A percentile compares a stretch with the other conserved stretches of the same genome.
Conservation (phyloP, 2,113 vertebrate species). For the Rhinichthys klamathensis region DNA sequence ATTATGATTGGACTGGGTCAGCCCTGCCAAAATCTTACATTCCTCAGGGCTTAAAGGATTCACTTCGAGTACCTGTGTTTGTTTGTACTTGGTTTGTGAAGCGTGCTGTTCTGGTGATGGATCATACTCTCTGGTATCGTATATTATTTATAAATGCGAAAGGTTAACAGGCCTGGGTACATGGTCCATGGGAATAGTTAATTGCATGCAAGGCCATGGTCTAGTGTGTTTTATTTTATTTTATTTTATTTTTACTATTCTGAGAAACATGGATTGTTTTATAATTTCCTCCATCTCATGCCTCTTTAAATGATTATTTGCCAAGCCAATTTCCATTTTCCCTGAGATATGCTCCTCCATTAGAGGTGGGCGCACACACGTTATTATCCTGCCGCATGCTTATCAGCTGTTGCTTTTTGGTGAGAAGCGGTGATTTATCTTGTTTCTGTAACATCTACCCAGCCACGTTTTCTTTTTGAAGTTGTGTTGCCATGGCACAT, state of each 20-base stretch:
- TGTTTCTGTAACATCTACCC: constrained; percentile 48
- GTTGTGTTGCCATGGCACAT: constrained; percentile 51
- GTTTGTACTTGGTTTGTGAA: constrained; percentile 32
- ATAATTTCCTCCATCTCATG: constrained; percentile 55
- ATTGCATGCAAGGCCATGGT: constrained; percentile 34
- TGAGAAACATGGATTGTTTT: constrained; percentile 50
- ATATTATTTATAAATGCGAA: constrained; percentile 60
- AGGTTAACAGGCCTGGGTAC: constrained; percentile 24
- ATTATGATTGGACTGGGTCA: constrained; percentile 48
- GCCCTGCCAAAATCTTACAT: not conserved
- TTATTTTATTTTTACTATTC: constrained; percentile 35
- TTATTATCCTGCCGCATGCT: constrained; percentile 59
- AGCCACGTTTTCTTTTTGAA: constrained; percentile 51
- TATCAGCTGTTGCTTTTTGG: constrained; percentile 52
- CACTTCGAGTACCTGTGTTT: constrained; percentile 16
- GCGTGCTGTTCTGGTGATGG: constrained; percentile 10
- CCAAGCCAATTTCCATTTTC: constrained; percentile 50
- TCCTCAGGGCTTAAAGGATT: constrained; percentile 13
- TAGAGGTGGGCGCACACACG: constrained; percentile 40
- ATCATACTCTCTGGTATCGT: constrained; percentile 27
- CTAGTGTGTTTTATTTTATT: constrained; percentile 24
- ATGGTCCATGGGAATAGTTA: not conserved
- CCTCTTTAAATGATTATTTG: constrained; percentile 50
- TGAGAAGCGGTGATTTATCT: constrained; percentile 55
- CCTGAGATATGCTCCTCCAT: constrained; percentile 52